Evolutionary conservation across 1,140 invertebrate genomes (phyloP).

Genomic region (Pantala flavescens): DNA sequence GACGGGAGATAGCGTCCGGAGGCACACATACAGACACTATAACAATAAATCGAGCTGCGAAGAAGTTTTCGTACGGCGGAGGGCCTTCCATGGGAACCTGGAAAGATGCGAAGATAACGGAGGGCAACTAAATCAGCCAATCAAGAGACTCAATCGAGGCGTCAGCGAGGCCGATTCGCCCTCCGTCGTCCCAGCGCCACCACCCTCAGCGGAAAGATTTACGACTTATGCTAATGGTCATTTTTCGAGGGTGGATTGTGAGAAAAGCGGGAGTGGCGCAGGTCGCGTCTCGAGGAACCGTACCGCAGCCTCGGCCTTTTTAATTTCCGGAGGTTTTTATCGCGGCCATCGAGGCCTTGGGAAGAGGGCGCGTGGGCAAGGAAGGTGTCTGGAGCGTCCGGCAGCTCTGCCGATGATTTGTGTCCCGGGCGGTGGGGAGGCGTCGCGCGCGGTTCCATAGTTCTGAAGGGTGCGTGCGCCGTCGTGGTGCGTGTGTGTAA

Average conservation of each 20-base stretch:
- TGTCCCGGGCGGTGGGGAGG: background rate
- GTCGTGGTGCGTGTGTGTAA: background rate
- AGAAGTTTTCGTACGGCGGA: background rate
- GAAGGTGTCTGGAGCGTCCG: background rate
- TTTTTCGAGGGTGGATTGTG: background rate
- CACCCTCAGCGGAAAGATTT: background rate
- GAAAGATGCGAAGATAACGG: background rate
- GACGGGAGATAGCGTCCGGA: background rate
- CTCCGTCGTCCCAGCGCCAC: background rate
- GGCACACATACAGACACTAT: background rate
- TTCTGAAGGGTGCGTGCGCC: background rate
- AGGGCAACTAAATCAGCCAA: background rate
- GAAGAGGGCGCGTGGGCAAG: background rate
- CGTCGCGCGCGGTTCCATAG: background rate
- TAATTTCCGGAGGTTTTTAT: slow-evolving; percentile 7
- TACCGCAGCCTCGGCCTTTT: background rate
- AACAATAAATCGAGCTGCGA: background rate
- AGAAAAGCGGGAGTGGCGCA: background rate
- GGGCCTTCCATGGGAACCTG: background rate
- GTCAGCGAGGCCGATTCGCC: background rate
- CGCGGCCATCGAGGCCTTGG: background rate
- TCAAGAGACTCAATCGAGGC: background rate
- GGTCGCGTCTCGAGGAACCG: background rate
- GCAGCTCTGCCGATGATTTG: background rate
- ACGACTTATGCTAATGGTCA: background rate